Evolutionary conservation across 2,888 invertebrate species (phyloP), one percentile per base, ranked within the genome.

Genomic region (Hypsopygia costalis): DNA sequence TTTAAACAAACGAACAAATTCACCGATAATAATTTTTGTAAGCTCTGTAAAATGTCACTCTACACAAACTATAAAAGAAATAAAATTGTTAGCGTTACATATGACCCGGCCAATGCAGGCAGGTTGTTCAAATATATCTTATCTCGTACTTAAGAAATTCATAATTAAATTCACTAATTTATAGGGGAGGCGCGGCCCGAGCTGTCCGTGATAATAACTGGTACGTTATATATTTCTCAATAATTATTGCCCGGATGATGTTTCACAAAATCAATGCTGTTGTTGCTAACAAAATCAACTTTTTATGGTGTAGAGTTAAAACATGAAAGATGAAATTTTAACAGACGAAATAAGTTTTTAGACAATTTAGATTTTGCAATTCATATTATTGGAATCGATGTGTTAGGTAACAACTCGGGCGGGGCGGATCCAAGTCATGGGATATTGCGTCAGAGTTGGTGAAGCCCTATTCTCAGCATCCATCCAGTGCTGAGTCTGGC

Each of bases 101-200:
- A 81, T 77, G 82, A 78, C 72, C 76, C 69, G 74, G 72, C 74
- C 77, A 74, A 76, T 57, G 58, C 62, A 61, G 70, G 68, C 81
- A 81, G 80, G 81, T 81, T 81, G 80, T 74, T 70, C 78, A 82
- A 79, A 82, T 83, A 81, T 82, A 83, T 82, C 77, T 82, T 72
- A 68, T 65, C 70, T 80, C 65, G 72, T 79, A 81, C 75, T 79
- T 75, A 74, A 77, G 75, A 81, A 81, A 86, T 86, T 85, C 72
- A 81, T 83, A 86, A 87, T 87, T 86, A 88, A 86, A 80, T 82
- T 67, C 64, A 68, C 73, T 79, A 83, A 87, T 87, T 86, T 86
- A 87, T 83, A 62, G 55, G 38, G 51, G 52, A 52, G 62, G 58
- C 58, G 61, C 54, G 54, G 59, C 57, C 44, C 44, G 46, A 51